A percentile compares a stretch with the other conserved stretches of the same genome.
Conservation (phyloP, 2,888 invertebrate species). For the Dascillus cervinus region DNA sequence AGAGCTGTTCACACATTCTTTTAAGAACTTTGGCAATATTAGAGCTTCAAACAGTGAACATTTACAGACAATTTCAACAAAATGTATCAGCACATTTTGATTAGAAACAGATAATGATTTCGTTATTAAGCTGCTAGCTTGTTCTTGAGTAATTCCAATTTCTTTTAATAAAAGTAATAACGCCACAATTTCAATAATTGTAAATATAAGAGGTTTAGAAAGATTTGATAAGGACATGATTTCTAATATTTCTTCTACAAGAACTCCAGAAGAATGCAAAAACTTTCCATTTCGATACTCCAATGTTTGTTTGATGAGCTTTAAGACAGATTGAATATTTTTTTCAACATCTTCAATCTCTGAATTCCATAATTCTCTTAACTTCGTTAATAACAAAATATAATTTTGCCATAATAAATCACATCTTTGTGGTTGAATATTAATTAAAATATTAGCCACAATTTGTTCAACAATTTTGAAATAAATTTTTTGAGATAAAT, state of each 20-base stretch:
- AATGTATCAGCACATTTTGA: conserved; percentile 51
- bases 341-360: conserved; percentile 11
- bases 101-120: conserved; percentile 53
- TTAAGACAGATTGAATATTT: conserved; percentile 44
- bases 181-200: conserved; percentile 50
- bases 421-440: conserved; percentile 57
- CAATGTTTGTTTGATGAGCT: conserved; percentile 53
- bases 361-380: conserved; percentile 17
- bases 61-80: conserved; percentile 57
- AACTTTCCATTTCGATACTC: conserved; percentile 58
- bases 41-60: conserved; percentile 67
- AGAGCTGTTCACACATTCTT: conserved; percentile 48
- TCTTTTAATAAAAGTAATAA: conserved; percentile 53
- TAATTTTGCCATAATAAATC: conserved; percentile 57
- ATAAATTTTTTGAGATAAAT: conserved; percentile 49
- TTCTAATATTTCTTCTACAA: conserved; percentile 52
- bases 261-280: conserved; percentile 50
- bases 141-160: conserved; percentile 62
- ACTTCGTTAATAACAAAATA: conserved; percentile 36
- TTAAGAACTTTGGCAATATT: conserved; percentile 60
- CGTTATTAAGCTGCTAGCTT: conserved; percentile 60
- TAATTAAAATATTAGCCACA: conserved; percentile 54
- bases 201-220: conserved; percentile 44
- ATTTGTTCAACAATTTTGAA: conserved; percentile 60
- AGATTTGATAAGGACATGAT: conserved; percentile 43